These are phyloP conservation scores for Zonotrichia leucophrys DNA, from an alignment of 2,113 vertebrate genomes.

Conservation along the genomic window DNA sequence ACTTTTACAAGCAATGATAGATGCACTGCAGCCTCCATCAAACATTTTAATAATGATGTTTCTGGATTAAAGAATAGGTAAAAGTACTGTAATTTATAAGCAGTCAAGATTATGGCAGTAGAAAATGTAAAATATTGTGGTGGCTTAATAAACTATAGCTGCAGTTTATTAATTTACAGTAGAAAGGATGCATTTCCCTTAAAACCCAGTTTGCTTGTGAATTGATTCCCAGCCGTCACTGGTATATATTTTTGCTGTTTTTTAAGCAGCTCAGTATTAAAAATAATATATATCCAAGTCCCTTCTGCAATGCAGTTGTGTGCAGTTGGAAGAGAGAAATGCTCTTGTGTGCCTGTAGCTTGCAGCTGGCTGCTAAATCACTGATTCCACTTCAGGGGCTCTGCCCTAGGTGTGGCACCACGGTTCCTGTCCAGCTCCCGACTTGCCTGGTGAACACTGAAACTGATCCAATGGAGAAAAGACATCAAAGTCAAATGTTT, in stretches of 20 bases:
- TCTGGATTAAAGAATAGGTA: slow-evolving; percentile 78
- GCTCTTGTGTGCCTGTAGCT: not conserved
- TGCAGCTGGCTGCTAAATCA: not conserved
- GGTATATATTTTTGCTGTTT: not conserved
- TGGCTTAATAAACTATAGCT: slow-evolving; percentile 40
- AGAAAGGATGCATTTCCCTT: not conserved
- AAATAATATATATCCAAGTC: not conserved
- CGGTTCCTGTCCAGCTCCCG: not conserved
- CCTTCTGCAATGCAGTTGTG: not conserved
- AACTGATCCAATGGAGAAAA: not conserved
- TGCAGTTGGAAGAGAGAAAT: not conserved
- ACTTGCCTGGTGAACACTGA: not conserved
- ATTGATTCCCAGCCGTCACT: not conserved
- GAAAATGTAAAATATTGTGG: slow-evolving; percentile 58
- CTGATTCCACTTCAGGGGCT: not conserved
- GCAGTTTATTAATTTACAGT: slow-evolving; percentile 28
- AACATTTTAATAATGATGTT: slow-evolving; percentile 76
- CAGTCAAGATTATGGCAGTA: slow-evolving; percentile 33
- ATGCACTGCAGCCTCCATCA: slow-evolving; percentile 71
- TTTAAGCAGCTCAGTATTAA: not conserved
- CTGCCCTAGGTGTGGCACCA: not conserved
- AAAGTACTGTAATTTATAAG: slow-evolving; percentile 60
- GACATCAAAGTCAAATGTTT: not conserved
- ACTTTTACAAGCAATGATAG: slow-evolving; percentile 77
- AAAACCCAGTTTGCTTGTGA: not conserved